Conservation (phyloP, 1,140 invertebrate species). For the Diplogasteroides magnus region DNA sequence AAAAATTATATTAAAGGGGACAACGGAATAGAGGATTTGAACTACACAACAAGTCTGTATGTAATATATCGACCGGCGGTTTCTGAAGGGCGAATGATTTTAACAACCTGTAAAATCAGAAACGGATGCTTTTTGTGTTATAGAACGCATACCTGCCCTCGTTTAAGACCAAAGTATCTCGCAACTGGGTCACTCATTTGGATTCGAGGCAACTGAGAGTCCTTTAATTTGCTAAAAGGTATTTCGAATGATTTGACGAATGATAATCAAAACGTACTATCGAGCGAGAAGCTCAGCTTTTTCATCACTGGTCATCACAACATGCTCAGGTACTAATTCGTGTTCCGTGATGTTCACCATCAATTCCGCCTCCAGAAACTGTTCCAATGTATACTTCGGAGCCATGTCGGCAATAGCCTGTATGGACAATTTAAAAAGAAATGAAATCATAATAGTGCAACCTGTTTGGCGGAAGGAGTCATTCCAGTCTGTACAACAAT, state of each 20-base stretch:
- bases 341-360: constrained; percentile 98
- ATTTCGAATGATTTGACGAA: neutral
- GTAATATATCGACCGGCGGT: constrained; percentile 97
- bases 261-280: constrained; percentile 70
- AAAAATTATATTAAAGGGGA: no score
- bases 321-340: constrained; percentile 95
- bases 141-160: constrained; percentile 81
- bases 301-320: constrained; percentile 88
- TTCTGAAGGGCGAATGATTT: constrained; percentile 93
- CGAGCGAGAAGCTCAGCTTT: constrained; percentile 85
- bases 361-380: constrained; percentile 95
- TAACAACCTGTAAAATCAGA: no score
- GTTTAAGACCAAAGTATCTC: constrained; percentile 89
- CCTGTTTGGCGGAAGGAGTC: constrained; percentile 95
- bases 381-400: constrained; percentile 96
- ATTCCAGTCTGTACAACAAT: constrained; percentile 91
- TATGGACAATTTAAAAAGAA: constrained; percentile 8
- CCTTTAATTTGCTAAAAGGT: constrained; percentile 77
- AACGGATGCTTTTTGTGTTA: no score
- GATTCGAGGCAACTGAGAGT: constrained; percentile 97
- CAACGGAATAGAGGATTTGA: neutral
- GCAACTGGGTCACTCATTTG: constrained; percentile 96
- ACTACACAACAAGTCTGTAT: constrained; percentile 74
- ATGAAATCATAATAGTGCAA: constrained; percentile 39
- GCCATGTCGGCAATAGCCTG: constrained; percentile 93